Percentiles rank a stretch among this genome's conserved stretches.
Conservation (phyloP, 2,113 vertebrate species). For the Saccopteryx bilineata region DNA sequence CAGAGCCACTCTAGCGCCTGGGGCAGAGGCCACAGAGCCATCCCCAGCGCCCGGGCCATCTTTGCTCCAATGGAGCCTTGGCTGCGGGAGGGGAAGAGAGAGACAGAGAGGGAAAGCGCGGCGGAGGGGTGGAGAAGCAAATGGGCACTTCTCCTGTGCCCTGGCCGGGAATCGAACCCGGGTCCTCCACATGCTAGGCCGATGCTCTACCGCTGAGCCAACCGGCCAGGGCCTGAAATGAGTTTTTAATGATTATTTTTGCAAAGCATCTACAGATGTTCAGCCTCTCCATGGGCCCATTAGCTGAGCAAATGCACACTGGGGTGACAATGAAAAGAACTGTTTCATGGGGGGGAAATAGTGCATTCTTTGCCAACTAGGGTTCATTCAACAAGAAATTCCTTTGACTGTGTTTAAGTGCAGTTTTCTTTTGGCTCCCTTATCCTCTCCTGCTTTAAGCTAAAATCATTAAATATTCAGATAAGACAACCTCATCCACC, state of each 20-base stretch:
- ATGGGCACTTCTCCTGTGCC: too few species aligned
- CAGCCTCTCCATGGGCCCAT: slow-evolving; percentile 67
- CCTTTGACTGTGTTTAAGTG: slow-evolving; percentile 27
- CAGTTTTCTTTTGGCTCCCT: slow-evolving; percentile 62
- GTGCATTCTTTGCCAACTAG: slow-evolving; percentile 42
- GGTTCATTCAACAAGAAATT: slow-evolving; percentile 42
- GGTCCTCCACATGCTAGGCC: too few species aligned
- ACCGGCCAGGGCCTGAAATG: too few species aligned
- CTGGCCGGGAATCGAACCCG: too few species aligned
- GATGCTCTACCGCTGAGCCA: too few species aligned
- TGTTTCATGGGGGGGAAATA: slow-evolving; percentile 9
- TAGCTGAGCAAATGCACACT: slow-evolving; percentile 70
- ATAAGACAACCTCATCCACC: background rate
- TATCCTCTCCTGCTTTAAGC: background rate
- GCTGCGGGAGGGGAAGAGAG: too few species aligned
- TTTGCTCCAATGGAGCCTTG: too few species aligned
- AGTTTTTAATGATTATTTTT: slow-evolving; percentile 84
- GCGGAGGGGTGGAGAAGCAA: too few species aligned
- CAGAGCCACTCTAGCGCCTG: too few species aligned
- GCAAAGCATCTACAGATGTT: slow-evolving; percentile 80
- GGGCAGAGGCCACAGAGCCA: too few species aligned
- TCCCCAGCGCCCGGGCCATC: too few species aligned
- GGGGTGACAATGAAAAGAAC: background rate
- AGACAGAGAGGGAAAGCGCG: too few species aligned
- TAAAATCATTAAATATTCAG: slow-evolving; percentile 58